Conservation (phyloP, 2,888 invertebrate species). For the Papilio demoleus region DNA sequence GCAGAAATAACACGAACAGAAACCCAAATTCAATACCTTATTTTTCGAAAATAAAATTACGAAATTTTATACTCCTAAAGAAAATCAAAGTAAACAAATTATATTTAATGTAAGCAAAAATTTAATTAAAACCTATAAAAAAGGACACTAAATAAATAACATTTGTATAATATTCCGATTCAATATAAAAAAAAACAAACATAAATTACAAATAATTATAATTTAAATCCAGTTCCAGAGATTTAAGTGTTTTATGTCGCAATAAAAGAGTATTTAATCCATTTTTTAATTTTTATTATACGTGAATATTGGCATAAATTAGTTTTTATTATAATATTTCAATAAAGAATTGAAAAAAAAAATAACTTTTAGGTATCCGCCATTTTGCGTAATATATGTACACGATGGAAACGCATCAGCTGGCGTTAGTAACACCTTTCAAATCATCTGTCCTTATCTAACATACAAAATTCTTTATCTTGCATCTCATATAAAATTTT, state of each 20-base stretch:
- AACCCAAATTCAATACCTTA: constrained; percentile 18
- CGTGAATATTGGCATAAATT: not conserved
- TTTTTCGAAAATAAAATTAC: not conserved
- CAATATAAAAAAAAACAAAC: not conserved
- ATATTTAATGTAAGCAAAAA: not conserved
- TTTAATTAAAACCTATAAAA: not conserved
- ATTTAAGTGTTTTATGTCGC: not conserved
- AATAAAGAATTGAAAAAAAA: not conserved
- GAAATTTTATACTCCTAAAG: not conserved
- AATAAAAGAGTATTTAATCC: constrained; percentile 1
- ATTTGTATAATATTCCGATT: not conserved
- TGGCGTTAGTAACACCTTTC: constrained; percentile 37
- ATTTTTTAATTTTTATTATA: not conserved
- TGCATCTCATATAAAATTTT: constrained; percentile 15
- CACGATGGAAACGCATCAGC: constrained; percentile 30
- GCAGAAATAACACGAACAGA: constrained; percentile 15
- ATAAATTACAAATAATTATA: not conserved
- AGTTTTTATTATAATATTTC: not conserved
- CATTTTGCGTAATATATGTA: constrained; percentile 27
- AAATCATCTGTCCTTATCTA: constrained; percentile 27
- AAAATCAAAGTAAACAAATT: not conserved
- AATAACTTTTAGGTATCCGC: constrained; percentile 2
- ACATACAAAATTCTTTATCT: not conserved
- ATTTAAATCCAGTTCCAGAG: not conserved
- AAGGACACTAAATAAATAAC: not conserved